Conservation (phyloP, 2,113 vertebrate genomes). For the Phocoena sinus region DNA sequence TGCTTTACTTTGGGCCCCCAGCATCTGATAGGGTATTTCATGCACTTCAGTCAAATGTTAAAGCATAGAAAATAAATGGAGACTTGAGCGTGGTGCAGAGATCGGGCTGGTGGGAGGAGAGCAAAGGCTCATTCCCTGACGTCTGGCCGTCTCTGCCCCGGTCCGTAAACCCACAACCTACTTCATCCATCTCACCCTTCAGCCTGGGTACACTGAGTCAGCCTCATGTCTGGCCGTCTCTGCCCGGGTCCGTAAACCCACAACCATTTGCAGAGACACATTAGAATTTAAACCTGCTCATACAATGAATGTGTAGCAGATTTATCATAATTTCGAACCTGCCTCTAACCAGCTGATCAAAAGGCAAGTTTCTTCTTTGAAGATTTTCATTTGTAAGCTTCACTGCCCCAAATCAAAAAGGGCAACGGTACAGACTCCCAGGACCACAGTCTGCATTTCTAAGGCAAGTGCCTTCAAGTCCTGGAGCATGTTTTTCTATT, state of each 20-base stretch:
- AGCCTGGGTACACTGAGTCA: not conserved
- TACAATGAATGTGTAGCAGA: slow-evolving; percentile 8
- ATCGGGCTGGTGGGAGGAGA: not conserved
- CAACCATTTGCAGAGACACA: not conserved
- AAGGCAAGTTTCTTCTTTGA: slow-evolving; percentile 45
- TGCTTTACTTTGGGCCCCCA: not conserved
- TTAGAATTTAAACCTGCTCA: not conserved
- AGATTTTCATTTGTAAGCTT: slow-evolving; percentile 59
- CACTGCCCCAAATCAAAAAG: slow-evolving; percentile 38
- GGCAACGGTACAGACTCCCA: not conserved
- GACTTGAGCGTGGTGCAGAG: not conserved
- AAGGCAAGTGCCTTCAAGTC: slow-evolving; percentile 26
- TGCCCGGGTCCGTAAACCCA: too few relatives aligned
- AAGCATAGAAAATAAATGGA: slow-evolving; percentile 44
- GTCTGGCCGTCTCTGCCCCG: slow-evolving; percentile 35
- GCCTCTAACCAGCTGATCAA: slow-evolving; percentile 61
- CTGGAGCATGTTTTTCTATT: not conserved
- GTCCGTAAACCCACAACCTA: slow-evolving; percentile 54
- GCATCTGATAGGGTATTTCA: not conserved
- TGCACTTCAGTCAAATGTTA: slow-evolving; percentile 25
- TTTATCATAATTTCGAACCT: slow-evolving; percentile 47
- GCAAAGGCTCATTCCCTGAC: not conserved
- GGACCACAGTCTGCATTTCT: not conserved
- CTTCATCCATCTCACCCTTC: slow-evolving; percentile 20
- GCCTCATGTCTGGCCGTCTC: not conserved